Percentiles rank a stretch among this genome's conserved stretches.
Evolutionary conservation across 2,797 vertebrate species (phyloP).

Genomic region (Syngnathus acus): DNA sequence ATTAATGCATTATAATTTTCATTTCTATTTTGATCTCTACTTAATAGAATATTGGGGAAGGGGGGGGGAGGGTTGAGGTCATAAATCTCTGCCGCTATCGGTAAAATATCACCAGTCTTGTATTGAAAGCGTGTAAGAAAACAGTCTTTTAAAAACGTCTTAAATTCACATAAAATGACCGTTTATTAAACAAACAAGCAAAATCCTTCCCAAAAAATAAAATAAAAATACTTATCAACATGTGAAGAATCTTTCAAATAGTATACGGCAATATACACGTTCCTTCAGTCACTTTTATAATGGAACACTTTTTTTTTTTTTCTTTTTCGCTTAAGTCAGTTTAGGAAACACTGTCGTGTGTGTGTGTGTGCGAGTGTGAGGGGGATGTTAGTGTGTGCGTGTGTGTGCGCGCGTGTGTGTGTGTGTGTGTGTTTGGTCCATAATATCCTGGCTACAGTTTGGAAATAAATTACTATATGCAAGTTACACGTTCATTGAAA

Average conservation of each 20-base stretch:
- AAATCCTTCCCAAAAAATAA: slow-evolving; percentile 76
- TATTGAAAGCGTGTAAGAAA: slow-evolving; percentile 67
- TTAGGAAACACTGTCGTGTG: slow-evolving; percentile 80
- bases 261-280: slow-evolving; percentile 89
- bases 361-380: background rate
- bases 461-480: slow-evolving; percentile 99
- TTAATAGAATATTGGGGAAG: background rate
- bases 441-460: slow-evolving; percentile 87
- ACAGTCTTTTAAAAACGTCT: slow-evolving; percentile 67
- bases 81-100: background rate
- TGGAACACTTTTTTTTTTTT: slow-evolving; percentile 71
- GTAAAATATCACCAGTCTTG: slow-evolving; percentile 1
- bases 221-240: slow-evolving; percentile 80
- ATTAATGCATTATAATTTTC: background rate
- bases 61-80: too few species aligned
- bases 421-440: slow-evolving; percentile 84
- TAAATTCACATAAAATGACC: slow-evolving; percentile 89
- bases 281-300: slow-evolving; percentile 80
- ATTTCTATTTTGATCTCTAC: background rate
- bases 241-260: slow-evolving; percentile 81
- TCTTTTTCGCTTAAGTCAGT: slow-evolving; percentile 78
- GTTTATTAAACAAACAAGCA: slow-evolving; percentile 99
- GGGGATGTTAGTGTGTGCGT: slow-evolving; percentile 11
- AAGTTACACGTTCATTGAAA: slow-evolving; percentile 90
- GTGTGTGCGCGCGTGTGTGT: background rate